These are phyloP conservation scores for Platanista minor DNA, from an alignment of 2,113 vertebrate species.

Conservation along the genomic window DNA sequence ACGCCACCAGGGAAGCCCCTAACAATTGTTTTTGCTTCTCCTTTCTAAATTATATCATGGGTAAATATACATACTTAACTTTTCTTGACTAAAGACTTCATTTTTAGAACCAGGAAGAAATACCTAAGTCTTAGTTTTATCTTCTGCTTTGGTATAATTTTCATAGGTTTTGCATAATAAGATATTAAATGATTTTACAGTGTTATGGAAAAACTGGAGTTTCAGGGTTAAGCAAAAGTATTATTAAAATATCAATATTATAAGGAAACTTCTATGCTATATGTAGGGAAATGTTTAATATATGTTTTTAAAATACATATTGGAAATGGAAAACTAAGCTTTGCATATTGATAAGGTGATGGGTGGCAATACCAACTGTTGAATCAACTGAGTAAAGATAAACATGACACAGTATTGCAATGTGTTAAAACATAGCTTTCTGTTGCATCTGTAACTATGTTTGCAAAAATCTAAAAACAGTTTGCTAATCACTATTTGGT, in stretches of 20 bases:
- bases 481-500: not conserved
- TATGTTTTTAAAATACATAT: conserved; percentile 1
- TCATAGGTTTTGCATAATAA: not conserved
- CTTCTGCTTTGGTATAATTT: not conserved
- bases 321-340: conserved; percentile 7
- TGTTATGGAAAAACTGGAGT: not conserved
- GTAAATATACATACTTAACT: not conserved
- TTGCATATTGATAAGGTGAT: conserved; percentile 35
- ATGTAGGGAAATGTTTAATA: not conserved
- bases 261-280: not conserved
- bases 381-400: conserved; percentile 10
- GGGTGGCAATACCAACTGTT: not conserved
- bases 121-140: not conserved
- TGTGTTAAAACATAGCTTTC: conserved; percentile 29
- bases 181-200: not conserved
- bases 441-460: not conserved
- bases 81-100: not conserved
- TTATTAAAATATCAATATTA: not conserved
- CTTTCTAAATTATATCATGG: not conserved
- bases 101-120: not conserved
- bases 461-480: conserved; percentile 25
- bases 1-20: too few relatives aligned
- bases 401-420: not conserved
- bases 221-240: not conserved
- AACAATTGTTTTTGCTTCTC: conserved; percentile 3